Evolutionary conservation across 1,140 invertebrate species (phyloP).

Genomic region (Armadillidium nasatum): DNA sequence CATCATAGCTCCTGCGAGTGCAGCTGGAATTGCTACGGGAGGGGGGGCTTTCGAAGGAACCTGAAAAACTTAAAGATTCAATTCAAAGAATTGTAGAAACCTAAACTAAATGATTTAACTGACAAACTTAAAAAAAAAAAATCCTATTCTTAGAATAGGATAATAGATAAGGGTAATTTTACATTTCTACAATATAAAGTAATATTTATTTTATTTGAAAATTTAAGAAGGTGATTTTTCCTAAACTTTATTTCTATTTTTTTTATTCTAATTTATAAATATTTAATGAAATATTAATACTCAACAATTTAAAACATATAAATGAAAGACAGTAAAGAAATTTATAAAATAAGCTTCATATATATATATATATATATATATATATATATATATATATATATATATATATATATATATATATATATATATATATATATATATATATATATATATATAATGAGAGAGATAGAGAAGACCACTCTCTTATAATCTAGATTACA

Average conservation of each 20-base stretch:
- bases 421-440: too few species aligned
- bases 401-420: too few species aligned
- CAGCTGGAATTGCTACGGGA: constrained; percentile 62
- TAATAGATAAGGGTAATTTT: too few species aligned
- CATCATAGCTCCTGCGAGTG: constrained; percentile 87
- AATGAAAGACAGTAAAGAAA: not conserved
- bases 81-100: not conserved
- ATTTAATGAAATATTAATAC: not conserved
- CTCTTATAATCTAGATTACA: too few species aligned
- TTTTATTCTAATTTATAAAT: not conserved
- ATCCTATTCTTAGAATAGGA: not conserved
- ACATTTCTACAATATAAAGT: not conserved
- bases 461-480: too few species aligned
- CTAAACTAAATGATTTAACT: not conserved
- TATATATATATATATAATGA: too few species aligned
- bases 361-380: constrained; percentile 8
- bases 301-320: not conserved
- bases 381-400: not conserved
- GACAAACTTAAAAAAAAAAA: not conserved
- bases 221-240: not conserved
- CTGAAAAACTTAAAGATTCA: constrained; percentile 7
- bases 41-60: not conserved
- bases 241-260: not conserved
- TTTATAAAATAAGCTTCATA: not conserved
- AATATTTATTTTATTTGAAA: not conserved